Percentiles rank a stretch among this genome's conserved stretches.
Conservation (phyloP, 2,888 invertebrate species). For the Desoria tigrina region DNA sequence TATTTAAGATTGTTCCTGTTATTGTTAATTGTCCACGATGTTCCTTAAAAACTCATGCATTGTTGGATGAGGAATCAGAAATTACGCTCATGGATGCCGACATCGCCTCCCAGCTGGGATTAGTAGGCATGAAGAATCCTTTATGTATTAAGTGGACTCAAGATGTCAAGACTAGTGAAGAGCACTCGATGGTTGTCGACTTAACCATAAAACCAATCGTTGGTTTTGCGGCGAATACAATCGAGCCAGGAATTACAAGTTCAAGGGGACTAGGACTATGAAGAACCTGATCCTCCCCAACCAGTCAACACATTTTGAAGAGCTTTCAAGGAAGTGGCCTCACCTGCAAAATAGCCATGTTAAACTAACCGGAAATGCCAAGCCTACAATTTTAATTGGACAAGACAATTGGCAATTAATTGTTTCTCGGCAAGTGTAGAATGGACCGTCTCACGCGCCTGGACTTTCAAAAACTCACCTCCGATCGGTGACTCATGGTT, state of each 20-base stretch:
- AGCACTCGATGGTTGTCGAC: neutral
- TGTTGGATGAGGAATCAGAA: neutral
- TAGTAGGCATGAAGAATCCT: neutral
- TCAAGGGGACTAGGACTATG: neutral
- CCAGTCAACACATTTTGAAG: neutral
- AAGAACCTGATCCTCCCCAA: neutral
- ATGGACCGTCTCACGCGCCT: neutral
- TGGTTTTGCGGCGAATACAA: neutral
- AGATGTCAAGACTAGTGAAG: neutral
- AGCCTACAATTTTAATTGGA: neutral
- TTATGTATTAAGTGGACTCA: neutral
- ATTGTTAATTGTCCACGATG: neutral
- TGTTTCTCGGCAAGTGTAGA: neutral
- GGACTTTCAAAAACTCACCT: neutral
- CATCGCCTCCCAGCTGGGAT: neutral
- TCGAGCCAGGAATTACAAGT: neutral
- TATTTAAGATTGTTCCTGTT: neutral
- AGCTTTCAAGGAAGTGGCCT: neutral
- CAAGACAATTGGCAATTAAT: neutral
- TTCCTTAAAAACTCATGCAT: neutral
- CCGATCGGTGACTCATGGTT: neutral
- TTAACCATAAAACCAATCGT: too few relatives aligned
- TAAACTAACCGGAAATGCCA: neutral
- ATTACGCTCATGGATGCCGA: neutral
- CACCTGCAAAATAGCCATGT: neutral